phyloP scores from a whole-genome alignment of 2,888 invertebrate genomes.

The Hipparchia semele region DNA sequence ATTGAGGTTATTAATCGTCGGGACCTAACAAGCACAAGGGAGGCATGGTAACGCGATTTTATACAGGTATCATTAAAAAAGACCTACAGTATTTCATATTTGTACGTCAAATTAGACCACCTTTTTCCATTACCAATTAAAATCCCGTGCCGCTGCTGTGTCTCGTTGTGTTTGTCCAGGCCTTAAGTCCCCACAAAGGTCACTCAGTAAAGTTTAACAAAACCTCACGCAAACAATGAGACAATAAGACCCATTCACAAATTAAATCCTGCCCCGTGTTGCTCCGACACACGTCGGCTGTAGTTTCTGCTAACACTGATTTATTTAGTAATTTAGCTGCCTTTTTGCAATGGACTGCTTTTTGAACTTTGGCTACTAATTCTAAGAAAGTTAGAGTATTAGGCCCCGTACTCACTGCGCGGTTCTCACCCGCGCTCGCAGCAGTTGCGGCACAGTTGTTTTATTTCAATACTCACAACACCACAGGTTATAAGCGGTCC shows the following conservation, averaged over 20 bases:
- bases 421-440: too few relatives aligned
- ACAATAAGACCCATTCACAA: conserved; percentile 54
- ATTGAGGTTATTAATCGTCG: too few relatives aligned
- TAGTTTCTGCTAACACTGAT: conserved; percentile 14
- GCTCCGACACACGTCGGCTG: conserved; percentile 29
- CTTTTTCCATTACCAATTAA: too few relatives aligned
- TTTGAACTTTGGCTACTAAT: neutral
- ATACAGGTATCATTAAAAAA: too few relatives aligned
- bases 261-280: conserved; percentile 38
- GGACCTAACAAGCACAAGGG: too few relatives aligned
- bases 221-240: conserved; percentile 56
- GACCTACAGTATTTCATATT: too few relatives aligned
- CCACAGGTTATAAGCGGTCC: too few relatives aligned
- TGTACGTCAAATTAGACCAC: too few relatives aligned
- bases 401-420: too few relatives aligned
- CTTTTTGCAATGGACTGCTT: neutral
- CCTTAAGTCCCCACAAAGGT: conserved; percentile 20
- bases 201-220: conserved; percentile 35
- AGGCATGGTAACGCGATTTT: too few relatives aligned
- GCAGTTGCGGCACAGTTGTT: too few relatives aligned
- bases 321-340: conserved; percentile 11
- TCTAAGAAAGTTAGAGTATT: neutral
- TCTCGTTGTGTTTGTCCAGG: neutral
- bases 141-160: neutral
- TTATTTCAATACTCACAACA: too few relatives aligned